A percentile compares a stretch with the other conserved stretches of the same genome.
Conservation (phyloP, 2,797 vertebrate genomes). For the Ctenochaetus hawaiiensis region DNA sequence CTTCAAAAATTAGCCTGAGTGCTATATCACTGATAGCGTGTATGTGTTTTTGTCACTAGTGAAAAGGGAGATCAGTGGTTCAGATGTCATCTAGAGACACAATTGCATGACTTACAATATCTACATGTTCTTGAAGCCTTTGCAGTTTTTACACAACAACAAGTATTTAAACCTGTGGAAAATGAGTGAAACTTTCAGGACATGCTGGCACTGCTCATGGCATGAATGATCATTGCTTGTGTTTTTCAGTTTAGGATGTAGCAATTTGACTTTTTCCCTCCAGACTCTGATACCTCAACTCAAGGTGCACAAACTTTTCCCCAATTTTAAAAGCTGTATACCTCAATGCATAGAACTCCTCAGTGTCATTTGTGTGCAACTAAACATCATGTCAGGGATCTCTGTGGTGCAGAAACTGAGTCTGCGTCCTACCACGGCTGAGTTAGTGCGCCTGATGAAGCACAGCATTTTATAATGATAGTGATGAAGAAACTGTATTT, state of each 20-base stretch:
- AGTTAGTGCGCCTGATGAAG: background rate
- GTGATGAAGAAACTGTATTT: background rate
- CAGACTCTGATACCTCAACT: background rate
- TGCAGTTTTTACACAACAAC: background rate
- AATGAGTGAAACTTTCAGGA: background rate
- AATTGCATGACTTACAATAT: background rate
- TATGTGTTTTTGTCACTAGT: background rate
- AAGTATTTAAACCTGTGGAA: background rate
- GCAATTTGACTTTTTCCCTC: background rate
- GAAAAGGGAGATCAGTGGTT: background rate
- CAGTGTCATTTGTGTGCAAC: too few species aligned
- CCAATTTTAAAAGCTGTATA: too few species aligned
- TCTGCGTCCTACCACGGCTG: background rate
- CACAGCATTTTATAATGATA: background rate
- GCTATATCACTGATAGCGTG: too few species aligned
- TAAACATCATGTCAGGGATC: background rate
- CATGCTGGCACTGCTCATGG: background rate
- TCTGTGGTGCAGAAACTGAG: background rate
- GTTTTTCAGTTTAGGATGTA: background rate
- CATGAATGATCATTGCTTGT: background rate
- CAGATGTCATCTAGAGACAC: background rate
- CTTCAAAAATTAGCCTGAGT: background rate
- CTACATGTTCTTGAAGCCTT: background rate
- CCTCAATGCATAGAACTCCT: background rate
- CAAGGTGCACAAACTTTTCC: too few species aligned